Percentiles rank a stretch among this genome's conserved stretches.
phyloP scores from a whole-genome alignment of 2,888 invertebrate species.

The Pristionchus exspectatus region DNA sequence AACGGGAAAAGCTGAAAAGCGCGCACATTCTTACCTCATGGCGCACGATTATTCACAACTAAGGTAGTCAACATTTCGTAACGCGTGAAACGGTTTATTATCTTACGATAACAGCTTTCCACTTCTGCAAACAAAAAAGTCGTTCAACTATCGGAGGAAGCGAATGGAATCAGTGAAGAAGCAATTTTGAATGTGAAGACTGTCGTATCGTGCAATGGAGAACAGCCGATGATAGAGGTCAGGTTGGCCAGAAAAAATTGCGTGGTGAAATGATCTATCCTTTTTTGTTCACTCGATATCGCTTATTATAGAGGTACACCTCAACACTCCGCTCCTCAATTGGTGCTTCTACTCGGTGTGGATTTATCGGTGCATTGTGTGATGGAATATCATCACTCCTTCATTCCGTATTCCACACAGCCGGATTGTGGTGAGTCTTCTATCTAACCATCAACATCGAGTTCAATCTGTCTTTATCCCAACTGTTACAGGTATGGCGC shows the following conservation, averaged over 20 bases:
- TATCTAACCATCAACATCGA: background rate
- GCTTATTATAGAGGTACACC: background rate
- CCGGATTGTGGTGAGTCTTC: conserved; percentile 26
- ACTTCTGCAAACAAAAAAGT: background rate
- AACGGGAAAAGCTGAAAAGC: no score
- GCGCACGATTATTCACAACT: no score
- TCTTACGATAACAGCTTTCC: background rate
- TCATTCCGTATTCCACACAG: background rate
- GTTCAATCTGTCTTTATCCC: background rate
- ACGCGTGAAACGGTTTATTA: no score
- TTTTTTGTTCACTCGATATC: background rate
- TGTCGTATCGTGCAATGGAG: conserved; percentile 48
- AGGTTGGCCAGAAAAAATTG: background rate
- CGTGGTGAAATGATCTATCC: background rate
- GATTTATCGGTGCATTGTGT: background rate
- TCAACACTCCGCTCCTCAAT: background rate
- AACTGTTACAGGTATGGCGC: conserved; percentile 9
- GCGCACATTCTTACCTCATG: no score
- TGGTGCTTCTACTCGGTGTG: background rate
- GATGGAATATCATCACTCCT: background rate
- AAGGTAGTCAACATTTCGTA: no score
- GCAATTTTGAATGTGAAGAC: conserved; percentile 43
- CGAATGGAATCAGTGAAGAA: conserved; percentile 52
- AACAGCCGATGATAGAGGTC: conserved; percentile 37
- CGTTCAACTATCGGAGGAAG: background rate